Percentiles rank a stretch among this genome's conserved stretches.
Conservation (phyloP, 2,888 invertebrate genomes). For the Apantesis nais region DNA sequence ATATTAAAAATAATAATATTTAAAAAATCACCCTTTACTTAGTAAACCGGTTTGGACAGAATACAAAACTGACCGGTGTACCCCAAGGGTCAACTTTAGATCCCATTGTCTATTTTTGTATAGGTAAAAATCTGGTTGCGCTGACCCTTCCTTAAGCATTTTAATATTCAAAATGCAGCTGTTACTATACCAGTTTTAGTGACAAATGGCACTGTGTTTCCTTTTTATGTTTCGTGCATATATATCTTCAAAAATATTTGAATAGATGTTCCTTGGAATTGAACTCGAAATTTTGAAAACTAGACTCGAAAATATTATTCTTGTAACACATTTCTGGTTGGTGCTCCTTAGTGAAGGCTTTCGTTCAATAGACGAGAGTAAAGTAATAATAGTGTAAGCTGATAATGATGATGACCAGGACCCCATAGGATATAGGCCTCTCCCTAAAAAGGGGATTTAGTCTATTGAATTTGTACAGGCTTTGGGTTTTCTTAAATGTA, state of each 20-base stretch:
- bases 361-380: too few species aligned
- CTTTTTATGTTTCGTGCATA: slow-evolving; percentile 13
- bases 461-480: too few species aligned
- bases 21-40: slow-evolving; percentile 66
- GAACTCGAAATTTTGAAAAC: neutral
- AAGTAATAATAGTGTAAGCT: too few species aligned
- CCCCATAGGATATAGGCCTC: too few species aligned
- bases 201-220: slow-evolving; percentile 49
- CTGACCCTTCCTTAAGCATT: slow-evolving; percentile 82
- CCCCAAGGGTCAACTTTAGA: slow-evolving; percentile 77
- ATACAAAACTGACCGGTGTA: slow-evolving; percentile 77
- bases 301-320: neutral
- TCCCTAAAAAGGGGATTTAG: too few species aligned
- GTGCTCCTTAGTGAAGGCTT: too few species aligned
- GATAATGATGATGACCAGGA: too few species aligned
- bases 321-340: too few species aligned
- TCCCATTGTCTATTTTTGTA: slow-evolving; percentile 71
- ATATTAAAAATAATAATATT: slow-evolving; percentile 64
- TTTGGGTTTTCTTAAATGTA: too few species aligned
- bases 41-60: slow-evolving; percentile 72
- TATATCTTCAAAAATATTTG: slow-evolving; percentile 27
- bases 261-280: neutral
- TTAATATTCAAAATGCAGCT: slow-evolving; percentile 71
- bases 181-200: slow-evolving; percentile 64
- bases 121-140: slow-evolving; percentile 81